Percentiles rank a stretch among this genome's conserved stretches.
phyloP scores from a whole-genome alignment of 2,888 invertebrate genomes.

The Nycteola revayana region DNA sequence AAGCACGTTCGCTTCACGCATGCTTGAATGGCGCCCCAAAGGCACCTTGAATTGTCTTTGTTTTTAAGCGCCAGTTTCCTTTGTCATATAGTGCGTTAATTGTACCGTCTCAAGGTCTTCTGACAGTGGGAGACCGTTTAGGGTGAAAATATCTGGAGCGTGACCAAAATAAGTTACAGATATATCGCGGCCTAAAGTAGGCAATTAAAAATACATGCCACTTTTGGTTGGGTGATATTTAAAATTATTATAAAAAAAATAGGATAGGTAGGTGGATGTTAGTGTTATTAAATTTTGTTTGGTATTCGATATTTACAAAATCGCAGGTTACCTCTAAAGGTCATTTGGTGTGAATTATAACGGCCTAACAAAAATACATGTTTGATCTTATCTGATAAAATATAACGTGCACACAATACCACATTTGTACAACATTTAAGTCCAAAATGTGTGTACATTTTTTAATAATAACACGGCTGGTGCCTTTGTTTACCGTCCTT shows the following conservation, averaged over 20 bases:
- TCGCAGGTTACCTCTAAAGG: too few species aligned
- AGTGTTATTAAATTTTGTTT: too few species aligned
- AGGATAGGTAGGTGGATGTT: too few species aligned
- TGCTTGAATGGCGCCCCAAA: slow-evolving; percentile 56
- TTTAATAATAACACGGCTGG: slow-evolving; percentile 1
- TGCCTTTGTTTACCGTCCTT: neutral
- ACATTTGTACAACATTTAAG: slow-evolving; percentile 30
- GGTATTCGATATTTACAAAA: too few species aligned
- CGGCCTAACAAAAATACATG: slow-evolving; percentile 18
- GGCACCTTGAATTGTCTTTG: slow-evolving; percentile 61
- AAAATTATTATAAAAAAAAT: too few species aligned
- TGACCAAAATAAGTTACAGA: slow-evolving; percentile 29
- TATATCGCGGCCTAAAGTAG: slow-evolving; percentile 15
- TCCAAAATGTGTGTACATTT: slow-evolving; percentile 8
- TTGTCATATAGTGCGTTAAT: slow-evolving; percentile 46
- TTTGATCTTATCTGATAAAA: slow-evolving; percentile 29
- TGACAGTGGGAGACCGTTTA: slow-evolving; percentile 30
- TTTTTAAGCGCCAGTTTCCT: slow-evolving; percentile 51
- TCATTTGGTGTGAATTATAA: slow-evolving; percentile 25
- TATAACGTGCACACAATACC: slow-evolving; percentile 26
- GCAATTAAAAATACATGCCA: too few species aligned
- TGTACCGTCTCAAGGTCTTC: slow-evolving; percentile 42
- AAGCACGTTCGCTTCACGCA: slow-evolving; percentile 50
- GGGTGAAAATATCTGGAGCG: slow-evolving; percentile 37
- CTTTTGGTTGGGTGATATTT: too few species aligned